Evolutionary conservation across 2,888 invertebrate species (phyloP).

Genomic region (Pseudococcus viburni): DNA sequence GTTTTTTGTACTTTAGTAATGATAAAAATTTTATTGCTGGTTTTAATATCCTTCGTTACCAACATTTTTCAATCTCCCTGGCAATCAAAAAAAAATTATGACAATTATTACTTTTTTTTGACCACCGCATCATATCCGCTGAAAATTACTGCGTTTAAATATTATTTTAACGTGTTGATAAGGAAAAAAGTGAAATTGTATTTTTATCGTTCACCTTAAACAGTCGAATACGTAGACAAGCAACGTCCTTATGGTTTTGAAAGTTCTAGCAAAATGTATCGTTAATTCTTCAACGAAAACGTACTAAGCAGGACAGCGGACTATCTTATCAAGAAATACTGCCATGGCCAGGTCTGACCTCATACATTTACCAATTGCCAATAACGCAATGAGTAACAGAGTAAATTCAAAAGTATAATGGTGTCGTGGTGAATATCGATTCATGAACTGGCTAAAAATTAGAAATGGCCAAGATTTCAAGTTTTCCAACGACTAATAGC

Average conservation of each 20-base stretch:
- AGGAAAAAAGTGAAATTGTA: background rate
- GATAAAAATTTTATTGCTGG: too few relatives aligned
- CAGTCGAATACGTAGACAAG: background rate
- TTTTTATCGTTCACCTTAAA: background rate
- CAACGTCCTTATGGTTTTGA: background rate
- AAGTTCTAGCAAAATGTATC: background rate
- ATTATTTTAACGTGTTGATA: background rate
- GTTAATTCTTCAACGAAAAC: background rate
- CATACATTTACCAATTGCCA: background rate
- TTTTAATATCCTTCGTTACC: too few relatives aligned
- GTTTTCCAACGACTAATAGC: background rate
- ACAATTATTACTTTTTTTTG: background rate
- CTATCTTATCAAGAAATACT: background rate
- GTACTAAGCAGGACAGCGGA: background rate
- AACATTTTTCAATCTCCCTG: too few relatives aligned
- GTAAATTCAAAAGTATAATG: background rate
- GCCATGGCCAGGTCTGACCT: background rate
- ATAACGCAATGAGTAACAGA: background rate
- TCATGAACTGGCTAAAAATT: background rate
- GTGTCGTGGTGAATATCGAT: constrained; percentile 5
- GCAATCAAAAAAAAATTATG: background rate
- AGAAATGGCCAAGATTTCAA: constrained; percentile 22
- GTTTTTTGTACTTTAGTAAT: background rate
- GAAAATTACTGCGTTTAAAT: background rate
- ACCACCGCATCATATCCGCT: background rate